Base-by-base conservation (phyloP, 2,797 vertebrate species). In the Iguana delicatissima region DNA sequence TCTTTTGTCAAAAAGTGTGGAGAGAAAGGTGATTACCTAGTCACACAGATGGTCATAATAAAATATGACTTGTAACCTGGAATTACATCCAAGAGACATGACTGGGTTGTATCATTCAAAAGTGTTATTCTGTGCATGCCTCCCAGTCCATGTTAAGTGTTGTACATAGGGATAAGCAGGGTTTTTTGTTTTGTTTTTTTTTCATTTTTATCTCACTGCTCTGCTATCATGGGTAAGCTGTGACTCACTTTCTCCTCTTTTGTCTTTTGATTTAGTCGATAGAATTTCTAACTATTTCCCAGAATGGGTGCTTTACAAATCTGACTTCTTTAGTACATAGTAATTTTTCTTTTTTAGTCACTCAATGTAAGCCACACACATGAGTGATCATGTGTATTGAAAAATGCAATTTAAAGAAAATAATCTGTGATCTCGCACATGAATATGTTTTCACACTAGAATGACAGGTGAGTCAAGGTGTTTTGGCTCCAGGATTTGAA, bases 71-170 rank as follows among this genome's bases (percentile, higher is more conserved):
- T 64, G 2, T 80, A 90, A 88, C 46, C 1, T 1, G 0, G 59
- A 46, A 42, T 87, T 90, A 77, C 35, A 3, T 90, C 93, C 90
- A 64, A 82, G 74, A 92, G 91, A 92, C 3, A 3, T 67, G 91
- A 89, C 89, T 35, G 88, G 87, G 79, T 95, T 86, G 46, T 90
- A 89, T 89, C 88, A 93, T 90, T 92, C 90, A 89, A 90, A 89
- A 76, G 85, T 50, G 85, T 88, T 88, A 59, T 91, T 94, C 94
- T 7, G 2, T 46, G 7, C 46, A 4, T 50, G 32, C 6, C 12
- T 3, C n/a, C 29, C 6, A 46, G 26, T 67, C 69, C 85, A 76
- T 2, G 46, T n/a, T 20, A 16, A 50, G 26, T 46, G 46, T 76
- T 38, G 9, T 52, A 59, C 35, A 13, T 73, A 55, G 83, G 4